Evolutionary conservation across 2,888 invertebrate genomes (phyloP).

Genomic region (Lampropteryx suffumata): DNA sequence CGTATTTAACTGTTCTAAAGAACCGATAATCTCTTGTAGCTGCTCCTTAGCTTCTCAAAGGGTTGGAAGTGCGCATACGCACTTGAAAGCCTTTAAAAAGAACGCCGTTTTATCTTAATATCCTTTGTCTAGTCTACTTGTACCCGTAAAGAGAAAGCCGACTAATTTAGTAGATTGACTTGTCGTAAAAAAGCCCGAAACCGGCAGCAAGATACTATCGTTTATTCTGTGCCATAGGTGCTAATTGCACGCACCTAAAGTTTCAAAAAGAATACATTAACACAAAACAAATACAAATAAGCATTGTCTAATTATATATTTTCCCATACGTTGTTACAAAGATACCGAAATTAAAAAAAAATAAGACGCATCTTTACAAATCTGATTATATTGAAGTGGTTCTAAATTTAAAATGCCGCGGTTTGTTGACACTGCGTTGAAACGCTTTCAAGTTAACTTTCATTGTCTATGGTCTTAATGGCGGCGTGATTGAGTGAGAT

Average conservation of each 20-base stretch:
- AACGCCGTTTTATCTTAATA: conserved; percentile 61
- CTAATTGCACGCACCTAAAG: conserved; percentile 67
- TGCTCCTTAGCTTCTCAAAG: conserved; percentile 55
- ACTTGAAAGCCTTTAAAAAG: conserved; percentile 48
- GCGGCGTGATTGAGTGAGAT: conserved; percentile 69
- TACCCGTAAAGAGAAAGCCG: conserved; percentile 39
- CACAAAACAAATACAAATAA: conserved; percentile 81
- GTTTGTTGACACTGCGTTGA: conserved; percentile 64
- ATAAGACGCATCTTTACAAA: conserved; percentile 69
- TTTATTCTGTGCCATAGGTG: conserved; percentile 52
- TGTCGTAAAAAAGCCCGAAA: conserved; percentile 66
- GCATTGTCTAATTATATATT: conserved; percentile 82
- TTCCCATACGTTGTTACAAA: conserved; percentile 76
- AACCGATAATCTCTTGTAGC: conserved; percentile 61
- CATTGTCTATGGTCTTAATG: conserved; percentile 68
- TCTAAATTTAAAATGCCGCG: conserved; percentile 76
- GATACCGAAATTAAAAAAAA: conserved; percentile 61
- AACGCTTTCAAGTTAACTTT: conserved; percentile 64
- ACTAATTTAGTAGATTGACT: conserved; percentile 63
- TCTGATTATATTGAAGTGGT: conserved; percentile 80
- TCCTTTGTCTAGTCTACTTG: conserved; percentile 56
- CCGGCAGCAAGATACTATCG: conserved; percentile 49
- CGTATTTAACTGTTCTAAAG: conserved; percentile 32
- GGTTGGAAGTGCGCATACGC: conserved; percentile 58
- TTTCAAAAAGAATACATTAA: conserved; percentile 78